Base-by-base conservation (phyloP, 2,113 vertebrate genomes). In the Callipepla californica region DNA sequence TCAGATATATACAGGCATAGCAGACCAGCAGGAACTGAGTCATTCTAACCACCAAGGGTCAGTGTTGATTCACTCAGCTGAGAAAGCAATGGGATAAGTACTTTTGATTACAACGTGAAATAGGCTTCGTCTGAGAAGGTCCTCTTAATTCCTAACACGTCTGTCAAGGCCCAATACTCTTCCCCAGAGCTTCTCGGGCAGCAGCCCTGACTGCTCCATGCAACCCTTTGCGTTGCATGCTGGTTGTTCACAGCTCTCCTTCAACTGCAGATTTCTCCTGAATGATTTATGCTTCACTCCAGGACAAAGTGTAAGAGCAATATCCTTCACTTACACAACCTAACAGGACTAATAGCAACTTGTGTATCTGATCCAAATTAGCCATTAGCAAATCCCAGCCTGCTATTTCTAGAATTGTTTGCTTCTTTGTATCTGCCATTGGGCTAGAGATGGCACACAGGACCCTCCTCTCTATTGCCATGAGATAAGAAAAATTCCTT, bases 21-120 rank as follows among this genome's bases (percentile, higher is more conserved):
- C 66, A 91, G 80, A 61, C 38, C 75, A 84, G 38, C 70, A 93
- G 67, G 80, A 74, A 95, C 80, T 85, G 74, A 89, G 51, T 58
- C 25, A n/a, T 74, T 94, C 87, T 80, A 91, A 79, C 95, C 95
- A 96, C 94, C 88, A 90, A 91, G 92, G 92, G 95, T 96, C 96
- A 97, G 90, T 96, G 96, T 89, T 96, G 95, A 94, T 83, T 94
- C 94, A 82, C 18, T 92, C 65, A 83, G 40, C 44, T 48, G 38
- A 92, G 30, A 11, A 79, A 89, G 36, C 14, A 66, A 26, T 36
- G 44, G 73, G 34, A 36, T 55, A 74, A 75, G 34, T 32, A 59
- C 9, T 89, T 76, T 30, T 61, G 21, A 59, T 55, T 47, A 44
- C 9, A 78, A 81, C 7, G 81, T 70, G 14, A 38, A 42, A 63